Evolutionary conservation across 2,113 vertebrate genomes (phyloP).

Genomic region (Chrysemys picta): DNA sequence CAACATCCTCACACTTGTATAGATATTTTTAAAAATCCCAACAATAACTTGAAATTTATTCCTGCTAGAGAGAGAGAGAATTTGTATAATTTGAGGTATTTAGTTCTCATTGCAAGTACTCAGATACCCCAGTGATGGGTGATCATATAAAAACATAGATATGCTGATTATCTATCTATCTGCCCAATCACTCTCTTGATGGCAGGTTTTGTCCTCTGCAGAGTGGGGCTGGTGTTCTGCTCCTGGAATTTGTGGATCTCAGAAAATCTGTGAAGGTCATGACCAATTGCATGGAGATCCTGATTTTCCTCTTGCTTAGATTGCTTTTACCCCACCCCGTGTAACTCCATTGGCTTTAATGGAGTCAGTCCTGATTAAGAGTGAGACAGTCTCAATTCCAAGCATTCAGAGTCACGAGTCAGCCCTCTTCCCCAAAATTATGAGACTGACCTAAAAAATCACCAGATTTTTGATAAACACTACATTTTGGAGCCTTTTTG

Average conservation of each 20-base stretch:
- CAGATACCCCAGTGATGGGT: background rate
- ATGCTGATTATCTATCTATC: background rate
- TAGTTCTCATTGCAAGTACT: background rate
- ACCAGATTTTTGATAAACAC: background rate
- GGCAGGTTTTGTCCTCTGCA: no score
- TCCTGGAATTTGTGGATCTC: background rate
- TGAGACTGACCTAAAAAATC: background rate
- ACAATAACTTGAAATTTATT: background rate
- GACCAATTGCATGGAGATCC: background rate
- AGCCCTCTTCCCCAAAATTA: background rate
- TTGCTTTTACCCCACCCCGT: background rate
- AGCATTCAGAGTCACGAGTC: background rate
- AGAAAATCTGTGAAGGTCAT: background rate
- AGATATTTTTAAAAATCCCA: background rate
- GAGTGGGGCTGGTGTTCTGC: background rate
- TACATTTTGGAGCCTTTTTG: background rate
- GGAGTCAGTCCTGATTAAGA: background rate
- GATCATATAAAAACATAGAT: background rate
- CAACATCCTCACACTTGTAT: background rate
- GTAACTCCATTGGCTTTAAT: background rate
- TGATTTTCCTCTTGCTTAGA: background rate
- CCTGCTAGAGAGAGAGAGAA: background rate
- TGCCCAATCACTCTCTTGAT: background rate
- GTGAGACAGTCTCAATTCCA: background rate
- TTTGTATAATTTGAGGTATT: background rate